Evolutionary conservation across 2,888 invertebrate species (phyloP).

Genomic region (Epinotia brunnichana): DNA sequence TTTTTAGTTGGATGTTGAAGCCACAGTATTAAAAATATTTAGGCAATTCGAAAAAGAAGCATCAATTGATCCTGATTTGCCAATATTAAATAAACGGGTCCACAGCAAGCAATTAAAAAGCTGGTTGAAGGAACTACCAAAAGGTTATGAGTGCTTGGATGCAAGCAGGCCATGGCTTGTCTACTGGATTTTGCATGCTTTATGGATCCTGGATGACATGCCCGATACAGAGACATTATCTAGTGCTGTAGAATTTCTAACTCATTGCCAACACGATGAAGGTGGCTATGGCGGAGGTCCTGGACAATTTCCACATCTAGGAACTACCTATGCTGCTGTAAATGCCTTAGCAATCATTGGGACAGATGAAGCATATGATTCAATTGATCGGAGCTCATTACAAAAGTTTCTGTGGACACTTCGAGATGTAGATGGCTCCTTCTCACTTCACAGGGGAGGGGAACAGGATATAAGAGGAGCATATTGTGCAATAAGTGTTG

Average conservation of each 20-base stretch:
- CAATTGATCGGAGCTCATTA: conserved; percentile 92
- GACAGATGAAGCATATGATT: conserved; percentile 91
- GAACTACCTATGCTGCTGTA: conserved; percentile 98
- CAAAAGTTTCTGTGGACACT: conserved; percentile 91
- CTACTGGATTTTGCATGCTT: conserved; percentile 97
- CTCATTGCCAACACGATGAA: conserved; percentile 88
- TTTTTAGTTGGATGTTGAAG: conserved; percentile 74
- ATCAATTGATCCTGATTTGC: conserved; percentile 79
- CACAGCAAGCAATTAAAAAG: conserved; percentile 87
- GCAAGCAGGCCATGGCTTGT: conserved; percentile 98
- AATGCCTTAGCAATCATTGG: conserved; percentile 96
- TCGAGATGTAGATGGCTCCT: conserved; percentile 93
- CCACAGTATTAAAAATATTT: conserved; percentile 66
- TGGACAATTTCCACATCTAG: conserved; percentile 95
- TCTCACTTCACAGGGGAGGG: conserved; percentile 94
- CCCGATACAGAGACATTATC: conserved; percentile 73
- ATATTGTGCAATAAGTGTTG: conserved; percentile 97
- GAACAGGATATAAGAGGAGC: conserved; percentile 97
- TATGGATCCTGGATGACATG: conserved; percentile 86
- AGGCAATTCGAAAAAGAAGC: conserved; percentile 75
- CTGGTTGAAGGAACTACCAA: conserved; percentile 87
- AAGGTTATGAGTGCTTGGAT: conserved; percentile 92
- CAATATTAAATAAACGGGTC: conserved; percentile 85
- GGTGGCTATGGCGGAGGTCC: conserved; percentile 99
- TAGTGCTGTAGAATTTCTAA: conserved; percentile 69